Base-by-base conservation (phyloP, 2,113 vertebrate species). In the Silurus glanis region DNA sequence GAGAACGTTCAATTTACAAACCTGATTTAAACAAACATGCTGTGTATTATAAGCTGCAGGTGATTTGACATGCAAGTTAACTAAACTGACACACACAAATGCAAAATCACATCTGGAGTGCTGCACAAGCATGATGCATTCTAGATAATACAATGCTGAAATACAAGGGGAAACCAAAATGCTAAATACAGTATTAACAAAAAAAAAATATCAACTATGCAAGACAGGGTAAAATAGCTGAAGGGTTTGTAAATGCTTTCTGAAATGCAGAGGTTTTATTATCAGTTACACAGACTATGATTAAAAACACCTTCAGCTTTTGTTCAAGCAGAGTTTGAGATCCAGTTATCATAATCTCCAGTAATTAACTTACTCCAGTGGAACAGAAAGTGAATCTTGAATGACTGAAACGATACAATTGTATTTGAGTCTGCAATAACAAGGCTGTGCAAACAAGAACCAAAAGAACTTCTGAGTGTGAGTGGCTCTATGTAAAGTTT, bases 321-420 rank as follows among this genome's bases (percentile, higher is more conserved):
- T 8, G 28, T 71, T 71, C 69, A 3, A 74, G 49, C 8, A 21
- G 45, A 74, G 17, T 9, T 23, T 37, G 37, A 37, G 19, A 47
- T 71, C 16, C 28, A 55, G 19, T 21, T 37, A 72, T 23, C 13
- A n/a, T 37, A 62, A 71, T 71, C 67, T 71, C 28, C 67, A 71
- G 10, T 28, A 37, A 16, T 51, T 74, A 49, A 69, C 66, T 23
- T 53, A 75, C 21, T 23, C 53, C 21, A 12, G n/a, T 6, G 17
- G 21, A 84, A n/a, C 3, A 61, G 23, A 82, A 66, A 12, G 61
- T 82, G 80, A 82, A 82, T 17, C 21, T 51, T 58, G 51, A 74
- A n/a, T n/a, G 55, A 19, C 56, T 74, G 25, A 72, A 83, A 71
- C 80, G 19, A 21, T 71, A 45, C 13, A 21, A 9, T 28, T 0